Percentiles rank a stretch among this genome's conserved stretches.
phyloP scores from a whole-genome alignment of 2,113 vertebrate genomes.

The Sceloporus undulatus region DNA sequence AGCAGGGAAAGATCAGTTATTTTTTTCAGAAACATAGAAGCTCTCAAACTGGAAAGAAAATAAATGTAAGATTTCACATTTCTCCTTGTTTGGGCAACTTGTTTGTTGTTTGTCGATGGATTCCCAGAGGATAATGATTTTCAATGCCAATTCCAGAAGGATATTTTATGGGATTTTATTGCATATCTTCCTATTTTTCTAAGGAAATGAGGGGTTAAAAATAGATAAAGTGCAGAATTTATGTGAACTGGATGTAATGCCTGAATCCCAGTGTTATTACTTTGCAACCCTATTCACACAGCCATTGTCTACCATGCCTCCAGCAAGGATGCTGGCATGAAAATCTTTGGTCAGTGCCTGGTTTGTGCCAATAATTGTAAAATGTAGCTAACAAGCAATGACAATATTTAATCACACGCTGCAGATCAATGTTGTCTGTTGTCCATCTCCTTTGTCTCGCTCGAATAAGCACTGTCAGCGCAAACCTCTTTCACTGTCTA shows the following conservation, averaged over 20 bases:
- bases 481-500: neutral
- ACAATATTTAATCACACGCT: no score
- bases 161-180: neutral
- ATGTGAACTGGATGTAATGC: constrained; percentile 7
- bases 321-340: no score
- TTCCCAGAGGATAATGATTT: neutral
- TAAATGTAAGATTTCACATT: neutral
- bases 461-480: no score
- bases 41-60: no score
- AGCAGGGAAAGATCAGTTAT: neutral
- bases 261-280: neutral
- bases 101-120: neutral
- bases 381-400: no score
- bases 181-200: neutral
- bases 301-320: no score
- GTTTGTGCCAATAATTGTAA: no score
- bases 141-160: constrained; percentile 24
- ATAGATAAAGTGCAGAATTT: constrained; percentile 12
- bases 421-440: no score
- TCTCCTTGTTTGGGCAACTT: fast-evolving
- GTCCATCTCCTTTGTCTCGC: no score
- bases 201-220: neutral
- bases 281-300: no score
- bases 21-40: no score
- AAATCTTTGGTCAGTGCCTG: no score